These are phyloP conservation scores for Nemopilema nomurai DNA, from an alignment of 30 jellyfish, hydroid and myxozoan genomes.

Conservation along the genomic window DNA sequence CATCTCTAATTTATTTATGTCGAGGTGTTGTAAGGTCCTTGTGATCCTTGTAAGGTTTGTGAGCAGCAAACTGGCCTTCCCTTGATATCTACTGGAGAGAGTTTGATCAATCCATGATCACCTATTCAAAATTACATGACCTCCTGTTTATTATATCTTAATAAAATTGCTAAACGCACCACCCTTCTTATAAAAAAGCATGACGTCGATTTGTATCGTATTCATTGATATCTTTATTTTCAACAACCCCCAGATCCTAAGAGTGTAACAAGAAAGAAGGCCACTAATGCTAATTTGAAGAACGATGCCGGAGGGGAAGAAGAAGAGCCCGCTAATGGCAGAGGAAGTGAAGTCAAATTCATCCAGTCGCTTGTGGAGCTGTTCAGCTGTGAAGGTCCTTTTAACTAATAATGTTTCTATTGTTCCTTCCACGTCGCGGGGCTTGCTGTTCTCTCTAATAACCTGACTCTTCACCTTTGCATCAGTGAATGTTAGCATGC, in stretches of 20 bases:
- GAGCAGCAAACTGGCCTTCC: too few relatives aligned
- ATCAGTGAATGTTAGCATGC: not conserved
- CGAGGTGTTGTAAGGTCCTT: too few relatives aligned
- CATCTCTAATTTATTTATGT: too few relatives aligned
- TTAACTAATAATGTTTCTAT: not conserved
- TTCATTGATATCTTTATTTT: too few relatives aligned
- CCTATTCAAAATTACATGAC: too few relatives aligned
- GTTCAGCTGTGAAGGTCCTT: constrained; percentile 55
- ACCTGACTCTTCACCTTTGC: not conserved
- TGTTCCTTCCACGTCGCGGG: not conserved
- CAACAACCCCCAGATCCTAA: constrained; percentile 9
- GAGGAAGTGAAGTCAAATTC: constrained; percentile 12
- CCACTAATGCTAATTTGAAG: not conserved
- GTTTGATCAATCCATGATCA: too few relatives aligned
- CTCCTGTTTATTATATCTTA: too few relatives aligned
- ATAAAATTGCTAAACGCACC: too few relatives aligned
- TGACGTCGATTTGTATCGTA: too few relatives aligned
- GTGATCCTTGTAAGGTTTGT: too few relatives aligned
- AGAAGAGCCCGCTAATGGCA: not conserved
- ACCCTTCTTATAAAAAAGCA: too few relatives aligned
- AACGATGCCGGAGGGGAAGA: not conserved
- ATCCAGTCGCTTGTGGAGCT: constrained; percentile 25
- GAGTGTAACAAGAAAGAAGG: not conserved
- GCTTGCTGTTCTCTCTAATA: not conserved
- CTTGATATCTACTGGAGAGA: too few relatives aligned